A percentile compares a stretch with the other conserved stretches of the same genome.
Conservation (phyloP, 2,888 invertebrate species). For the Bhutanitis thaidina region DNA sequence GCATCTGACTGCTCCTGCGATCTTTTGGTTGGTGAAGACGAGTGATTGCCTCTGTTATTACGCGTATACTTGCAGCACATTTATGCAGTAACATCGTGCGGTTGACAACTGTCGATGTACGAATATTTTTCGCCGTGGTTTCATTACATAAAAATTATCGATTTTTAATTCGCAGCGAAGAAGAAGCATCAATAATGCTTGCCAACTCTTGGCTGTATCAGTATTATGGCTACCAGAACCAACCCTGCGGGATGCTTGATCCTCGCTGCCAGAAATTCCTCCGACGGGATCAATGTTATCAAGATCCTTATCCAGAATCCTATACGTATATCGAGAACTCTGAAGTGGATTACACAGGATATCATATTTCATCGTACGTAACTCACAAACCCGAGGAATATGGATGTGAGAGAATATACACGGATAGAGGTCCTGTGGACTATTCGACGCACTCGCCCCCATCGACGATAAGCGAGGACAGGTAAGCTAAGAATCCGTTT, state of each 20-base stretch:
- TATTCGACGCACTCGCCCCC: conserved; percentile 76
- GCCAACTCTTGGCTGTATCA: conserved; percentile 97
- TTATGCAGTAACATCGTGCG: too few relatives aligned
- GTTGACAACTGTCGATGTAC: too few relatives aligned
- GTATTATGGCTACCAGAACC: conserved; percentile 95
- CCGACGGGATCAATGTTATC: conserved; percentile 65
- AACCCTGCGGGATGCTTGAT: conserved; percentile 92
- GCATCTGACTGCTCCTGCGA: too few relatives aligned
- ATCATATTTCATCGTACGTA: conserved; percentile 61
- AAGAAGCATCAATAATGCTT: conserved; percentile 96
- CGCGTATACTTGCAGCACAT: too few relatives aligned
- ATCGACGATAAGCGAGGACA: conserved; percentile 71
- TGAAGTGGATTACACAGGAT: conserved; percentile 61
- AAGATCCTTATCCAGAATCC: conserved; percentile 66
- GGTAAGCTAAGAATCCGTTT: conserved; percentile 38
- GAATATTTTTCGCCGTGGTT: too few relatives aligned
- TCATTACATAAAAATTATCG: too few relatives aligned
- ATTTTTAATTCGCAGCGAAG: conserved; percentile 82
- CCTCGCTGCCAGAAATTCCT: conserved; percentile 79
- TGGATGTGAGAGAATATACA: conserved; percentile 61
- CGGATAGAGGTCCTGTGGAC: conserved; percentile 72
- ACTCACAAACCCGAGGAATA: conserved; percentile 60
- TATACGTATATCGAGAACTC: conserved; percentile 61
- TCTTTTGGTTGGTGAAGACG: too few relatives aligned
- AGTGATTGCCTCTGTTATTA: too few relatives aligned